phyloP scores from a whole-genome alignment of 2,888 invertebrate species.

The Lasiommata megera region DNA sequence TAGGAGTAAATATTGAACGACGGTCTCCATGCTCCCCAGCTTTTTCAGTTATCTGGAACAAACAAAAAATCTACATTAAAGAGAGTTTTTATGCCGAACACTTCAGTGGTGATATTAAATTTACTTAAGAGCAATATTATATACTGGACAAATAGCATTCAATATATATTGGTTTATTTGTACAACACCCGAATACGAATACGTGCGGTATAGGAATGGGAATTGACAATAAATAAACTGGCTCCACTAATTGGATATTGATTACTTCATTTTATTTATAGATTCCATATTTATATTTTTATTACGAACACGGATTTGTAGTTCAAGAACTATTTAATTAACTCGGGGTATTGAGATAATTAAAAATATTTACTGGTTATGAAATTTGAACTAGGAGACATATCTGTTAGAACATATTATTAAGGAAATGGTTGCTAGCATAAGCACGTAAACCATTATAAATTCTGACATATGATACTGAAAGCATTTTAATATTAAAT shows the following conservation, averaged over 20 bases:
- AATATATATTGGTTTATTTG: background rate
- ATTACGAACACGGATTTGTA: background rate
- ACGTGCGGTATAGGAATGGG: background rate
- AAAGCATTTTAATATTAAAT: constrained; percentile 7
- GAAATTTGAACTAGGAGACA: too few species aligned
- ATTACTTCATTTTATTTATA: background rate
- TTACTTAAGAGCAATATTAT: background rate
- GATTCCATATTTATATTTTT: too few species aligned
- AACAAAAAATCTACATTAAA: constrained; percentile 42
- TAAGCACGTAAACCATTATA: constrained; percentile 9
- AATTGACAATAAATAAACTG: background rate
- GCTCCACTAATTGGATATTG: background rate
- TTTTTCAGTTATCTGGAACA: constrained; percentile 63
- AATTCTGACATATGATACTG: constrained; percentile 9
- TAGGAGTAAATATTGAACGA: constrained; percentile 76
- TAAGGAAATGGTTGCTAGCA: background rate
- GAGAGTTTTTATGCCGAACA: constrained; percentile 14
- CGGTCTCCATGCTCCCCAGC: constrained; percentile 65
- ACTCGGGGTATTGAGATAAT: too few species aligned
- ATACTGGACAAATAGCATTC: background rate
- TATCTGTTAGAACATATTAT: background rate
- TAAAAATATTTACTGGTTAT: too few species aligned
- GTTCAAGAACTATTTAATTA: background rate
- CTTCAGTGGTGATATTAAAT: background rate
- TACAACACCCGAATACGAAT: background rate